A percentile compares a stretch with the other conserved stretches of the same genome.
phyloP scores from a whole-genome alignment of 2,797 vertebrate genomes.

The Philypnodon macrostomus region DNA sequence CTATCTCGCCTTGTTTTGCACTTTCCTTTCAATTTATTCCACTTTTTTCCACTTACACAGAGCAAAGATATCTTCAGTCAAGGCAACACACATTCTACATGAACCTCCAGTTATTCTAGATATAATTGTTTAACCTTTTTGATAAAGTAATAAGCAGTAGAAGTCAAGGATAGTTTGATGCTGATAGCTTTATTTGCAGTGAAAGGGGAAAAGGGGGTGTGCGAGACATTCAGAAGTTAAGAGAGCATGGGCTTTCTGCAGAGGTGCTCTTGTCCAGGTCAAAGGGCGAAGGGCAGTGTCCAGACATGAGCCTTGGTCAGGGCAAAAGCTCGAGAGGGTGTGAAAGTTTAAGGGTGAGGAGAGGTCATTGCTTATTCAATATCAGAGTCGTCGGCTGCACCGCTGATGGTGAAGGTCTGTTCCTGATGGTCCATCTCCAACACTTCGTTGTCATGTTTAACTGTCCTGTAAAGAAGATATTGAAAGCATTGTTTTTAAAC shows the following conservation, averaged over 20 bases:
- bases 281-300: conserved; percentile 63
- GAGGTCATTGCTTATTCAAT: conserved; percentile 63
- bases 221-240: conserved; percentile 41
- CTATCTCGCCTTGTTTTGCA: conserved; percentile 19
- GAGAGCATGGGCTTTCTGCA: conserved; percentile 27
- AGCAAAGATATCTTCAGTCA: conserved; percentile 5
- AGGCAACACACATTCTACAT: conserved; percentile 8
- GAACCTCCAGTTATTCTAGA: conserved; percentile 13
- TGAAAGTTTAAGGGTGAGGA: conserved; percentile 42
- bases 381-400: conserved; percentile 71
- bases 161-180: conserved; percentile 55
- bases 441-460: conserved; percentile 75
- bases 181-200: conserved; percentile 75
- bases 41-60: conserved; percentile 7
- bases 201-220: conserved; percentile 31
- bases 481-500: too few relatives aligned
- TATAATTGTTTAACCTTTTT: background rate
- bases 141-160: conserved; percentile 34
- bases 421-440: conserved; percentile 72
- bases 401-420: conserved; percentile 73
- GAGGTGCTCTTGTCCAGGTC: conserved; percentile 57
- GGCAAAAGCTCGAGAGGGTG: conserved; percentile 55
- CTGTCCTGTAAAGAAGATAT: conserved; percentile 57
- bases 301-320: conserved; percentile 67
- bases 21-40: conserved; percentile 15